Percentiles rank a stretch among this genome's conserved stretches.
Conservation (phyloP, 1,140 invertebrate genomes). For the Neomicropteryx cornuta region DNA sequence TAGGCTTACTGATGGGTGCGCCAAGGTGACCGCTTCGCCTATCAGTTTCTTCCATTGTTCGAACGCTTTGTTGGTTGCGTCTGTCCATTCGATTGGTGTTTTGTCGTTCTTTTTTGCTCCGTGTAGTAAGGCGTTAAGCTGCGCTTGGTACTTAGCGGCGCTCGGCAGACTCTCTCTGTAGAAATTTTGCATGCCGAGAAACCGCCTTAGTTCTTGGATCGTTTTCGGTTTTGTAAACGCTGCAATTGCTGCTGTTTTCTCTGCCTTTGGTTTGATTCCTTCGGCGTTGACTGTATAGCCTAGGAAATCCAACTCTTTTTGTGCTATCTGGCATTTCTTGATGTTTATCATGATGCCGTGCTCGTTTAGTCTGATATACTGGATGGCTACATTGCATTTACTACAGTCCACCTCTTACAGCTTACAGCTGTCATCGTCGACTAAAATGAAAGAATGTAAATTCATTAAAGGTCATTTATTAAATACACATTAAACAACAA, state of each 20-base stretch:
- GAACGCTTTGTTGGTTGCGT: conserved; percentile 3
- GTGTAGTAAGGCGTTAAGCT: conserved; percentile 11
- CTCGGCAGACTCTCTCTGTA: conserved; percentile 17
- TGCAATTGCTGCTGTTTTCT: conserved; percentile 15
- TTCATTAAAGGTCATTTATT: too few relatives aligned
- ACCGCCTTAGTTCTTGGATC: conserved; percentile 16
- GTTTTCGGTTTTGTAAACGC: conserved; percentile 19
- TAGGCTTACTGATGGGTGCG: conserved; percentile 1
- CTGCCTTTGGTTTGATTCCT: conserved; percentile 9
- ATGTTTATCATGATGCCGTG: conserved; percentile 14
- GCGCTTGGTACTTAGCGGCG: conserved; percentile 10
- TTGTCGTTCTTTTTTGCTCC: conserved; percentile 5
- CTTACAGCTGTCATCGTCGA: too few relatives aligned
- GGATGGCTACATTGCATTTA: too few relatives aligned
- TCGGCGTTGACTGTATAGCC: conserved; percentile 10
- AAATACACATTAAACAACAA: too few relatives aligned
- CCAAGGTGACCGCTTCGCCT: conserved; percentile 3
- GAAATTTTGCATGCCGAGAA: conserved; percentile 31
- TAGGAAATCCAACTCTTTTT: conserved; percentile 11
- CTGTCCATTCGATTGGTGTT: conserved; percentile 3
- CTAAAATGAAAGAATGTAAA: too few relatives aligned
- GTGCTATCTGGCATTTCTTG: conserved; percentile 17
- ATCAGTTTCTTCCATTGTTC: conserved; percentile 2
- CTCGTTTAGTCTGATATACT: conserved; percentile 18
- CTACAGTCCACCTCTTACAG: too few relatives aligned